Conservation (phyloP, 2,888 invertebrate species). For the Agonopterix alstromeriana region DNA sequence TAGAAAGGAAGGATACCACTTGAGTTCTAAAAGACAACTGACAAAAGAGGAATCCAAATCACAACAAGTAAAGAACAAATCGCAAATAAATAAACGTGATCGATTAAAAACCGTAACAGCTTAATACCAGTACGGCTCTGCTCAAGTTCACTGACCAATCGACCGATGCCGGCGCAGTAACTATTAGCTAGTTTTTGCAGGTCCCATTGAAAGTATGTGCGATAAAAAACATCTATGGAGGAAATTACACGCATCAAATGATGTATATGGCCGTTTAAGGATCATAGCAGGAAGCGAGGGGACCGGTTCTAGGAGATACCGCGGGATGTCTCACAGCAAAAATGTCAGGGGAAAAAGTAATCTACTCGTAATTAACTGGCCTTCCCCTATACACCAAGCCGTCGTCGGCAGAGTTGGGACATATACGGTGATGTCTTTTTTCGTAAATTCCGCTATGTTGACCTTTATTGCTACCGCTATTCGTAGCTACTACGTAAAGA, state of each 20-base stretch:
- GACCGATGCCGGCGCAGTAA: slow-evolving; percentile 19
- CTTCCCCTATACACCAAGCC: slow-evolving; percentile 7
- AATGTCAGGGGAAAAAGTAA: slow-evolving; percentile 44
- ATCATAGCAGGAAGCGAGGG: slow-evolving; percentile 51
- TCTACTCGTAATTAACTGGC: slow-evolving; percentile 44
- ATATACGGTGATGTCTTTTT: slow-evolving; percentile 33
- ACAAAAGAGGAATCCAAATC: no score
- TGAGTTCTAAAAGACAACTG: background rate
- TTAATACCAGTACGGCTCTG: slow-evolving; percentile 9
- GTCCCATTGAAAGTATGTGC: slow-evolving; percentile 26
- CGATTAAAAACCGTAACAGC: background rate
- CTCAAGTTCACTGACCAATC: slow-evolving; percentile 32
- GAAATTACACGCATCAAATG: slow-evolving; percentile 48
- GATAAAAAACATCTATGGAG: slow-evolving; percentile 42
- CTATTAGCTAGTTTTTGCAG: slow-evolving; percentile 33
- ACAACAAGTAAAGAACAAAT: no score
- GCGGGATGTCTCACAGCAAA: slow-evolving; percentile 25
- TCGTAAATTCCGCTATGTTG: slow-evolving; percentile 28
- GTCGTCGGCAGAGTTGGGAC: slow-evolving; percentile 14
- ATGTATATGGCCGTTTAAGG: slow-evolving; percentile 49
- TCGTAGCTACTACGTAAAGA: slow-evolving; percentile 1
- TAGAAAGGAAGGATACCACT: background rate
- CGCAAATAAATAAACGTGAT: background rate
- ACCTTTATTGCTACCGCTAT: background rate
- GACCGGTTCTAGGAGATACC: slow-evolving; percentile 40